A percentile compares a stretch with the other conserved stretches of the same genome.
Conservation (phyloP, 1,140 invertebrate genomes). For the Chironomus tepperi region DNA sequence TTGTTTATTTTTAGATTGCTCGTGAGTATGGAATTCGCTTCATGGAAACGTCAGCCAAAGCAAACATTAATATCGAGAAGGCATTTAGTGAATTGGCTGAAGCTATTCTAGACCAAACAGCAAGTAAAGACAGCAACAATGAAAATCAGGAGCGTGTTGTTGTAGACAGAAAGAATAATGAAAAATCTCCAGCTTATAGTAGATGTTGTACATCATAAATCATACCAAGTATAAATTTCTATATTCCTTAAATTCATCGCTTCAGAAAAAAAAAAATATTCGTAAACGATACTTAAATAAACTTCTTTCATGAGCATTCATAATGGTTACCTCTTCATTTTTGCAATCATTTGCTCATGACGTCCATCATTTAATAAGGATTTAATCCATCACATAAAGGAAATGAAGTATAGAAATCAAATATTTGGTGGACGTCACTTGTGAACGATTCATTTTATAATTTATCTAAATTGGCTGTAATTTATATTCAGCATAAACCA, state of each 20-base stretch:
- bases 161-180: slow-evolving; percentile 48
- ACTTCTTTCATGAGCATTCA: background rate
- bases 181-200: slow-evolving; percentile 39
- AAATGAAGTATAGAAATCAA: too few species aligned
- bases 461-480: too few species aligned
- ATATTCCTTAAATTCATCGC: background rate
- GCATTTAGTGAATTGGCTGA: slow-evolving; percentile 95
- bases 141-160: slow-evolving; percentile 59
- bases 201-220: slow-evolving; percentile 37
- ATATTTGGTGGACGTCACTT: too few species aligned
- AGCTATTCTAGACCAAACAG: slow-evolving; percentile 86
- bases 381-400: too few species aligned
- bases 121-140: slow-evolving; percentile 51
- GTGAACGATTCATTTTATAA: too few species aligned
- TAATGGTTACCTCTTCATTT: too few species aligned
- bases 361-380: too few species aligned
- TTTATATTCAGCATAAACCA: too few species aligned
- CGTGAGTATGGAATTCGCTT: slow-evolving; percentile 95
- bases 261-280: background rate
- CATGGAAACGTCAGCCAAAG: slow-evolving; percentile 98
- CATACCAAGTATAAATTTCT: background rate
- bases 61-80: slow-evolving; percentile 94
- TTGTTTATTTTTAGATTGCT: slow-evolving; percentile 65
- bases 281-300: background rate
- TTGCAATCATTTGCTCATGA: too few species aligned